phyloP scores from a whole-genome alignment of 2,113 vertebrate genomes.

The Hippocampus guttulatus region DNA sequence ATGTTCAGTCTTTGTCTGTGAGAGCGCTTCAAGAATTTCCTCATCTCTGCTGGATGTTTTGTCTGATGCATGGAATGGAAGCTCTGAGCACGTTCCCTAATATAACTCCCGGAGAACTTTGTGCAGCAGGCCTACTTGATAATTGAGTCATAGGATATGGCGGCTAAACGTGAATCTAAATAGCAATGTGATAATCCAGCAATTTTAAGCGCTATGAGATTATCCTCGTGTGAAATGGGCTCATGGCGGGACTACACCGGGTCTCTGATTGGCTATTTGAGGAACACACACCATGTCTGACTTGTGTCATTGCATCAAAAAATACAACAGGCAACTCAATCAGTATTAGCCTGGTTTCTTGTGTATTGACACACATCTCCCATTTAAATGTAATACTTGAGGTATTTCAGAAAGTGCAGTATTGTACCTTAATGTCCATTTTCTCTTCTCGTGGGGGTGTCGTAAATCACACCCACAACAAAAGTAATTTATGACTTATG shows the following conservation, averaged over 20 bases:
- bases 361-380: conserved; percentile 12
- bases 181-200: conserved; percentile 69
- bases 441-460: not conserved
- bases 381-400: not conserved
- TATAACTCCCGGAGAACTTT: conserved; percentile 53
- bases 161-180: conserved; percentile 66
- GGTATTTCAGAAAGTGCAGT: not conserved
- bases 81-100: conserved; percentile 49
- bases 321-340: conserved; percentile 27
- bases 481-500: not conserved
- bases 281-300: conserved; percentile 40
- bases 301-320: conserved; percentile 31
- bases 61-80: conserved; percentile 45
- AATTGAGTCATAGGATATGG: conserved; percentile 72
- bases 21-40: conserved; percentile 45
- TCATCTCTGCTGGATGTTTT: conserved; percentile 56
- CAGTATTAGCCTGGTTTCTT: conserved; percentile 13
- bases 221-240: conserved; percentile 55
- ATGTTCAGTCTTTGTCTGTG: conserved; percentile 38
- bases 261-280: conserved; percentile 51
- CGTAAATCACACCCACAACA: not conserved
- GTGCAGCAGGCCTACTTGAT: conserved; percentile 60
- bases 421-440: not conserved
- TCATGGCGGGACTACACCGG: conserved; percentile 38
- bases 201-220: conserved; percentile 69